phyloP scores from a whole-genome alignment of 2,113 vertebrate species.

The Phocoena phocoena region DNA sequence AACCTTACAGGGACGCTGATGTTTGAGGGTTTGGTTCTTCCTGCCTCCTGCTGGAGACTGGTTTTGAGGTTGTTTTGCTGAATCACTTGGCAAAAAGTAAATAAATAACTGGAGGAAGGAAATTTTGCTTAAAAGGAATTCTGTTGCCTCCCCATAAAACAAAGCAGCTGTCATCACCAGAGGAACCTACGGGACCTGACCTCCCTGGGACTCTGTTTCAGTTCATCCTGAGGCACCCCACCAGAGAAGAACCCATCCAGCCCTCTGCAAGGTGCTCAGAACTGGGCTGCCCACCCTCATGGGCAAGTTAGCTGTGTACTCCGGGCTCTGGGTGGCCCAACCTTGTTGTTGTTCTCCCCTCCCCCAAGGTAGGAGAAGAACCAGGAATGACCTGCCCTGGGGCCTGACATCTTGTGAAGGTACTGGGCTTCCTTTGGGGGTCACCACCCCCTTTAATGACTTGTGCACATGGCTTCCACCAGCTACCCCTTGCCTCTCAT shows the following conservation, averaged over 20 bases:
- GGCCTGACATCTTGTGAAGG: not conserved
- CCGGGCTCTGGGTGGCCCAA: not conserved
- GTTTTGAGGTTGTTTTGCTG: constrained; percentile 67
- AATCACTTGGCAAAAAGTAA: constrained; percentile 68
- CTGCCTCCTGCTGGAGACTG: constrained; percentile 54
- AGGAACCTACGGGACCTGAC: not conserved
- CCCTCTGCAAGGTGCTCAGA: not conserved
- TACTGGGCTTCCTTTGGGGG: not conserved
- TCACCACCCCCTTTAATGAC: not conserved
- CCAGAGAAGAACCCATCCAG: not conserved
- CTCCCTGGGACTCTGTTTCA: not conserved
- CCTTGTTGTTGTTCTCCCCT: not conserved
- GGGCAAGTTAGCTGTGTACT: not conserved
- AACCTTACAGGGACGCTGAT: constrained; percentile 48
- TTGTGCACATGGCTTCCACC: not conserved
- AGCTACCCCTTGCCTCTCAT: not conserved
- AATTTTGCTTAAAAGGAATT: constrained; percentile 65
- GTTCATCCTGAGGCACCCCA: not conserved
- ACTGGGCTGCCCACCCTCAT: not conserved
- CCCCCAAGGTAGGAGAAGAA: not conserved
- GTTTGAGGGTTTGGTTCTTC: constrained; percentile 69
- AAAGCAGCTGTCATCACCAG: constrained; percentile 29
- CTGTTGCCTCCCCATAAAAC: not conserved
- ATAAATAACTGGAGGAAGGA: constrained; percentile 72
- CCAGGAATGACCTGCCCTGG: not conserved